Evolutionary conservation across 1,140 invertebrate species (phyloP).

Genomic region (Meloidogyne chitwoodi): DNA sequence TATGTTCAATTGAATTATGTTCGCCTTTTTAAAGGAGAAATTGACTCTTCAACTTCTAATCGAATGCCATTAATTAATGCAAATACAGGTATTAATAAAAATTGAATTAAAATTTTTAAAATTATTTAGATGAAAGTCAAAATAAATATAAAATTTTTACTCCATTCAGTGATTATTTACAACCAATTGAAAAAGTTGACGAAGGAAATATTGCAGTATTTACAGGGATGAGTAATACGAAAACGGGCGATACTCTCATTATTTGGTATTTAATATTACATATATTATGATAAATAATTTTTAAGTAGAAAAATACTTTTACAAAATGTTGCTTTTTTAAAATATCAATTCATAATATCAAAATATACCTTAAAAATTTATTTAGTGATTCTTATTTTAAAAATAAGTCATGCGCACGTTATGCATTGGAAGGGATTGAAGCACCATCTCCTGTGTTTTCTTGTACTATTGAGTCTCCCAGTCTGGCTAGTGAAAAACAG

Average conservation of each 20-base stretch:
- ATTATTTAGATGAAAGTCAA: slow-evolving; percentile 66
- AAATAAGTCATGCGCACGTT: not conserved
- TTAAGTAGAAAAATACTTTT: slow-evolving; percentile 21
- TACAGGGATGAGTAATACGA: slow-evolving; percentile 75
- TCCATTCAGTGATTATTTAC: slow-evolving; percentile 79
- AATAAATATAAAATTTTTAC: slow-evolving; percentile 67
- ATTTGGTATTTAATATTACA: slow-evolving; percentile 55
- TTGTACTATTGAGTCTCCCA: slow-evolving; percentile 89
- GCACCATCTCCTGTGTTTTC: slow-evolving; percentile 91
- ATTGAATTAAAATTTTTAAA: not conserved
- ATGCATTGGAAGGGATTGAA: slow-evolving; percentile 66
- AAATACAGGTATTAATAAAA: not conserved
- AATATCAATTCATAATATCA: not conserved
- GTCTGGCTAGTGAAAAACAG: slow-evolving; percentile 70
- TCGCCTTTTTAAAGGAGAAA: slow-evolving; percentile 70
- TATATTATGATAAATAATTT: not conserved
- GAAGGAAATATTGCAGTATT: slow-evolving; percentile 85
- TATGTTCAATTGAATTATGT: slow-evolving; percentile 80
- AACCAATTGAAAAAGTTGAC: slow-evolving; percentile 69
- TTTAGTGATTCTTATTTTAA: not conserved
- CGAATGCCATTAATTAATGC: slow-evolving; percentile 61
- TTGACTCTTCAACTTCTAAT: slow-evolving; percentile 68
- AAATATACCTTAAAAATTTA: not conserved
- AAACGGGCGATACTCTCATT: slow-evolving; percentile 81
- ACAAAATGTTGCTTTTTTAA: not conserved